A percentile compares a stretch with the other conserved stretches of the same genome.
Conservation (phyloP, 2,797 vertebrate genomes). For the Cercopithecus neglectus region DNA sequence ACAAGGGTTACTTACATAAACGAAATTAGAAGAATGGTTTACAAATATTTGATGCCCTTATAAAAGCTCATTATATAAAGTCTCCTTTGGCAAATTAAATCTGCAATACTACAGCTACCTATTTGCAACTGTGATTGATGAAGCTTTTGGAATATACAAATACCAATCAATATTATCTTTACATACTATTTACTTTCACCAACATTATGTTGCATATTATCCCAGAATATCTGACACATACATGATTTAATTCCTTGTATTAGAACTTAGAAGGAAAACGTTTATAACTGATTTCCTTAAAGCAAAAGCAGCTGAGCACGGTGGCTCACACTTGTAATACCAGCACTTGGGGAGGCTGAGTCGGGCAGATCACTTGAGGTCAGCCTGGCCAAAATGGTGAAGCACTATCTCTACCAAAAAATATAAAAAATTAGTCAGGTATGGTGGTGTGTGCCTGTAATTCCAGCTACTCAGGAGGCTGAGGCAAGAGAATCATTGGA, state of each 20-base stretch:
- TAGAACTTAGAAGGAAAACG: neutral
- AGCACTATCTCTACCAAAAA: too few relatives aligned
- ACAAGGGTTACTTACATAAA: neutral
- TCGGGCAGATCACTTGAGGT: too few relatives aligned
- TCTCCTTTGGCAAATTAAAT: neutral
- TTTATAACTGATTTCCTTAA: neutral
- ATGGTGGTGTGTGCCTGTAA: too few relatives aligned
- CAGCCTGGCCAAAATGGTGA: too few relatives aligned
- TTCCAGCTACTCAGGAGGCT: too few relatives aligned
- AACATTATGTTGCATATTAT: neutral
- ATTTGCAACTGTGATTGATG: neutral
- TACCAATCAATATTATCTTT: neutral
- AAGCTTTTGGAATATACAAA: neutral
- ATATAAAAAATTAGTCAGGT: too few relatives aligned
- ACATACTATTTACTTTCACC: neutral
- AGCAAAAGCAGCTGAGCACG: too few relatives aligned
- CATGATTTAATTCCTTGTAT: neutral
- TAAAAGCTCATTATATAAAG: neutral
- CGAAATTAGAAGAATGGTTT: neutral
- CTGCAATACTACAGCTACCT: neutral
- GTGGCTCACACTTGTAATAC: too few relatives aligned
- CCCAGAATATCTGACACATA: too few relatives aligned
- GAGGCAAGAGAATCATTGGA: too few relatives aligned
- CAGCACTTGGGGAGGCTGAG: too few relatives aligned
- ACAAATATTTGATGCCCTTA: neutral